Base-by-base conservation (phyloP, 2,888 invertebrate species). In the Punctoribates punctum region DNA sequence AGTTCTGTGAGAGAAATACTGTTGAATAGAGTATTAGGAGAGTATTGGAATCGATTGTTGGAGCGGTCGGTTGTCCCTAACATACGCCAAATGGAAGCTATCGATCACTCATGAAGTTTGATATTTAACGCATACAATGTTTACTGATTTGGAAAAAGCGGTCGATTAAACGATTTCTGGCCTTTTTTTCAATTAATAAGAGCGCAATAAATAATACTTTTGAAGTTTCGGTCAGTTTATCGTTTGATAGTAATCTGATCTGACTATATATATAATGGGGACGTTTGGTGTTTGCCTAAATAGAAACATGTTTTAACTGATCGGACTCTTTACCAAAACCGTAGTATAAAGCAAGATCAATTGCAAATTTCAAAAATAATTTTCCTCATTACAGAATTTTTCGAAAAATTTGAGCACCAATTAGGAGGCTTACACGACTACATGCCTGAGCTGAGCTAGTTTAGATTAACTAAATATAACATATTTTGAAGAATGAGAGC, bases 111-210 rank as follows among this genome's bases (percentile, higher is more conserved):
- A 8, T 62, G 62, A 27, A 62, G 62, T 62, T n/a, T 62, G 62
- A 62, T 62, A 62, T 62, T 62, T 62, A 62, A 62, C 62, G 62
- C 62, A 29, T 23, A n/a, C 29, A 62, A 62, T 62, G 62, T 62
- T 62, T 34, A 62, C 62, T 27, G 62, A 62, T 29, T 62, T 29
- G 29, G 23, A 62, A 62, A n/a, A 62, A 62, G 13, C 15, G 27
- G 34, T 62, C 62, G 62, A 62, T 62, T 62, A 62, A 62, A 62
- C 34, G 62, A 62, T 62, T 62, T 62, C 34, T 29, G 62, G 27
- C 0, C 1, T n/a, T 62, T 34, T 62, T 27, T 62, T 62, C 62
- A 62, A 62, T 62, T 62, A 60, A 62, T 62, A 62, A 29, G 1
- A 54, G 54, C 3, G 54, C 54, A 2, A 62, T 62, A 62, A 62